These are phyloP conservation scores for Sarcophaga carnaria DNA, from an alignment of 2,888 invertebrate genomes.

Conservation along the genomic window DNA sequence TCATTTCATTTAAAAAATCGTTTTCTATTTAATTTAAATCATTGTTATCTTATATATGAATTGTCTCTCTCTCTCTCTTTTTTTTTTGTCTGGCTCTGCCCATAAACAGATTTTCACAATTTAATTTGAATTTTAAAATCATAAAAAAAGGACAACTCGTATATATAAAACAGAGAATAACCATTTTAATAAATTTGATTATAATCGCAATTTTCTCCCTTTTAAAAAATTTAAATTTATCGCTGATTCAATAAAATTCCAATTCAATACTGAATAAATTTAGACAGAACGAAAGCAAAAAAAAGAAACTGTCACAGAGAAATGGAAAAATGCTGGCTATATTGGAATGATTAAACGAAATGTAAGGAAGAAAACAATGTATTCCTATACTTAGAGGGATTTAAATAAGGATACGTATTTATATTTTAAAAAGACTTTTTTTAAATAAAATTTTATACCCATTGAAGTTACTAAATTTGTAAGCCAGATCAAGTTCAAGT, in stretches of 20 bases:
- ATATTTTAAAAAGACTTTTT: too few species aligned
- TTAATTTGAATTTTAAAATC: conserved; percentile 9
- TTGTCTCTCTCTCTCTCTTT: not conserved
- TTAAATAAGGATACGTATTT: too few species aligned
- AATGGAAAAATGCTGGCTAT: not conserved
- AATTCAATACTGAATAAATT: conserved; percentile 28
- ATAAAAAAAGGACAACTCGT: not conserved
- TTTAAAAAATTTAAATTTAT: conserved; percentile 26
- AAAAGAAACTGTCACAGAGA: not conserved
- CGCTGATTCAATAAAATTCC: conserved; percentile 20
- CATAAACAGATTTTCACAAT: conserved; percentile 27
- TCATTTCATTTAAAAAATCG: too few species aligned
- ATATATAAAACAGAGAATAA: not conserved
- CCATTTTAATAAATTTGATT: conserved; percentile 20
- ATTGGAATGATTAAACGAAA: not conserved
- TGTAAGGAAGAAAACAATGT: not conserved
- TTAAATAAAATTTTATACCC: too few species aligned
- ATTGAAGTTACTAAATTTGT: too few species aligned
- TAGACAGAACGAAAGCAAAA: not conserved
- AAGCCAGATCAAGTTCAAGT: too few species aligned
- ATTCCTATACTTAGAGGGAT: too few species aligned
- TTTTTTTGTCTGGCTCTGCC: not conserved
- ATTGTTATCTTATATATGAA: too few species aligned
- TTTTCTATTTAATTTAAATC: too few species aligned
- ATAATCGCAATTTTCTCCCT: conserved; percentile 11